Evolutionary conservation across 2,113 vertebrate genomes (phyloP).

Genomic region (Emydocephalus ijimae): DNA sequence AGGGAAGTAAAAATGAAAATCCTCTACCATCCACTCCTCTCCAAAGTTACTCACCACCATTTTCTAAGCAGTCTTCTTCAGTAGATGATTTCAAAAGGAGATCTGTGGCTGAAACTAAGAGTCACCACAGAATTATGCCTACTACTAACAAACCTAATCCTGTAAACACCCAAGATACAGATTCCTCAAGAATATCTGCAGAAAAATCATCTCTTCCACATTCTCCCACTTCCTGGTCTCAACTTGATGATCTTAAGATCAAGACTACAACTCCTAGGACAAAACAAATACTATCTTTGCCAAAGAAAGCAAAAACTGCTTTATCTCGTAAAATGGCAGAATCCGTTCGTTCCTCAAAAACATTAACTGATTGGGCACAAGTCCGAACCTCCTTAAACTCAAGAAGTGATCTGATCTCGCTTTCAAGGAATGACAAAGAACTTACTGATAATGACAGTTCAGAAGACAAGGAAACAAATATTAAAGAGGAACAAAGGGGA

Average conservation of each 20-base stretch:
- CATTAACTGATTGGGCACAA: conserved; percentile 27
- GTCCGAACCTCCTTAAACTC: conserved; percentile 47
- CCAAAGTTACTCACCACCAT: conserved; percentile 28
- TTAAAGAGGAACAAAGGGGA: conserved; percentile 4
- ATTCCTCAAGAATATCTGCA: conserved; percentile 35
- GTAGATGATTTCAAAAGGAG: conserved; percentile 50
- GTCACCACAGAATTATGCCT: conserved; percentile 24
- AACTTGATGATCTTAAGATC: conserved; percentile 27
- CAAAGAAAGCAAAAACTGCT: conserved; percentile 39
- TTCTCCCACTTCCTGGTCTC: conserved; percentile 39
- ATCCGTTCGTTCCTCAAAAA: neutral
- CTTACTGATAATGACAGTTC: conserved; percentile 26
- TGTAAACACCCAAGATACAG: conserved; percentile 17
- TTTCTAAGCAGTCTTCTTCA: conserved; percentile 59
- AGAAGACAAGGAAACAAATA: neutral
- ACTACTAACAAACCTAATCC: conserved; percentile 24
- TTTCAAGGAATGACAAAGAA: conserved; percentile 41
- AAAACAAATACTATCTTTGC: conserved; percentile 37
- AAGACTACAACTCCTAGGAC: conserved; percentile 14
- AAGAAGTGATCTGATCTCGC: conserved; percentile 21
- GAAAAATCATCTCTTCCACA: conserved; percentile 59
- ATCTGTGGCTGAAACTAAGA: conserved; percentile 42
- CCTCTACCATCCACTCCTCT: conserved; percentile 47
- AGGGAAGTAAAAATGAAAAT: conserved; percentile 30
- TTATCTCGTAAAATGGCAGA: conserved; percentile 43